Evolutionary conservation across 1,140 invertebrate species (phyloP), one percentile per base, ranked within the genome.

Genomic region (Cryptotermes secundus): DNA sequence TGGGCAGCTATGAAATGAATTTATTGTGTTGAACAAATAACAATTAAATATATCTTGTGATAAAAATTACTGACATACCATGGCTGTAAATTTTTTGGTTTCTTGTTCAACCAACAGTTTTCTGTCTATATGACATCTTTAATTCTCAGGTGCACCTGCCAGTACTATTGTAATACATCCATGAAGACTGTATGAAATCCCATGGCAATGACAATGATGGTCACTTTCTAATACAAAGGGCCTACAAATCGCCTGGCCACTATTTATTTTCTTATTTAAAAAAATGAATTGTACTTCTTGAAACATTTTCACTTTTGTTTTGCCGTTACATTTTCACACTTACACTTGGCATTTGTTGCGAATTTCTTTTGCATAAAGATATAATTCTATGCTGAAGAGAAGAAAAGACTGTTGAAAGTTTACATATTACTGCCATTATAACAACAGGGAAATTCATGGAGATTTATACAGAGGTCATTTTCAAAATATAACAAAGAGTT

Each of bases 381-480:
- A 72, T 72, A 72, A 72, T n/a, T 10, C 59, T 72, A 72, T 31
- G 14, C n/a, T 72, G 26, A 72, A 72, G 59, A 31, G 59, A 72
- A 72, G 59, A 9, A 31, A 72, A 72, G 59, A 49, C 22, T 49
- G 22, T 49, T 49, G 16, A 49, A 49, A 72, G 59, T 72, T 65
- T 72, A 6, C 59, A 31, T 14, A 72, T 3, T 7, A 31, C 59
- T 72, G 26, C 10, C 59, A 31, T 72, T n/a, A 4, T n/a, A 72
- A 72, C 59, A 72, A 31, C 9, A 72, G 59, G 59, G n/a, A 14
- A 31, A 72, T 31, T 31, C 59, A 72, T 16, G n/a, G 31, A 72
- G n/a, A 72, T 72, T 26, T 72, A 72, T 72, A 72, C 59, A 72
- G 31, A 72, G 59, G 59, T 72, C 59, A 31, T 72, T 72, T 72